Evolutionary conservation across 2,888 invertebrate genomes (phyloP).

Genomic region (Meganola albula): DNA sequence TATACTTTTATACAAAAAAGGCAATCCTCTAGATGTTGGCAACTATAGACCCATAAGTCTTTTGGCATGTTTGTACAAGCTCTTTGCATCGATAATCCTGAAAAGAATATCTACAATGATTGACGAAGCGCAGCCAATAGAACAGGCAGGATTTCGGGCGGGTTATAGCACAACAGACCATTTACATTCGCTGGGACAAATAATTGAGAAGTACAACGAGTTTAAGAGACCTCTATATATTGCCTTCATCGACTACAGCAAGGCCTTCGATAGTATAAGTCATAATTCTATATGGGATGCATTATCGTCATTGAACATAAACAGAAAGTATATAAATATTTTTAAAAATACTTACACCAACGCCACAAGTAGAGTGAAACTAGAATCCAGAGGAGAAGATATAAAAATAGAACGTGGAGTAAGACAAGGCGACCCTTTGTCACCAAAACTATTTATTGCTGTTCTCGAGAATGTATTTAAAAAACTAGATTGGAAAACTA

Average conservation of each 20-base stretch:
- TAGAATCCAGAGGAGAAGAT: conserved; percentile 5
- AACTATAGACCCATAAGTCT: not conserved
- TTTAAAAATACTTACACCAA: not conserved
- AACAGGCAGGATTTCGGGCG: conserved; percentile 10
- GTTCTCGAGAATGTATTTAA: not conserved
- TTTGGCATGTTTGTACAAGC: not conserved
- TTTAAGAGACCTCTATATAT: conserved; percentile 3
- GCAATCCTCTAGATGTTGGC: not conserved
- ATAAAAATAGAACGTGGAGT: conserved; percentile 7
- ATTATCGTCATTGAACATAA: not conserved
- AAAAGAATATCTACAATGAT: conserved; percentile 10
- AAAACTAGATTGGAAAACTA: conserved; percentile 1
- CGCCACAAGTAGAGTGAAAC: conserved; percentile 11
- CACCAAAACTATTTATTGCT: not conserved
- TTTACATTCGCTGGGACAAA: conserved; percentile 6
- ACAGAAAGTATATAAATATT: not conserved
- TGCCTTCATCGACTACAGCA: conserved; percentile 5
- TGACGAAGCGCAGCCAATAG: conserved; percentile 5
- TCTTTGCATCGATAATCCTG: not conserved
- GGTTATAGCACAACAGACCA: conserved; percentile 13
- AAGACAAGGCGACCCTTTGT: conserved; percentile 12
- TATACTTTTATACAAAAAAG: not conserved
- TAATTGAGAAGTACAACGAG: conserved; percentile 8
- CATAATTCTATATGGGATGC: conserved; percentile 10
- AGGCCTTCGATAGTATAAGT: conserved; percentile 7